Evolutionary conservation across 2,888 invertebrate genomes (phyloP), one percentile per base, ranked within the genome.

Genomic region (Diogma glabrata): DNA sequence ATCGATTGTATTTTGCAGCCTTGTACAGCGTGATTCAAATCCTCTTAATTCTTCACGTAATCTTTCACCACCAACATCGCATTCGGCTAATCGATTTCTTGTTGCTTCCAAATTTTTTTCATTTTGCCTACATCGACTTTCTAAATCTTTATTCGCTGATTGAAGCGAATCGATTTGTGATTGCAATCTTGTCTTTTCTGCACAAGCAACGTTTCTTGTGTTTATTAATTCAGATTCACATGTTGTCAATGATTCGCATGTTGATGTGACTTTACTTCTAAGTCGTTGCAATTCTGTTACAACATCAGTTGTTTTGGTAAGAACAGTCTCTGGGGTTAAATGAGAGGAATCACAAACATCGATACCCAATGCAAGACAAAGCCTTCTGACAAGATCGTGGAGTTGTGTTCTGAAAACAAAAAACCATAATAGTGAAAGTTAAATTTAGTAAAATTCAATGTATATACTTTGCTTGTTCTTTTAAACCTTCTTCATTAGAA

Each of bases 231-330:
- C 70, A 23, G 62, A 63, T 56, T 70, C 70, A 51, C 70, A 70
- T 20, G 62, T 64, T 36, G 65, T 64, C 43, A 75, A 58, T n/a
- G 73, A 68, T 57, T 67, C 75, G 61, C 65, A 71, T 54, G 66
- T 70, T 55, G 63, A 64, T 51, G 57, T 63, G 52, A 66, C 59
- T 65, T 75, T 81, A 20, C 76, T 76, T 58, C 82, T 78, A 10
- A 82, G 67, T 51, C 83, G 73, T 16, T 79, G 77, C 47, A 79
- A 74, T 60, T 84, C 88, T 64, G 86, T 83, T 19, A 87, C 82
- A 16, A 87, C 70, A 67, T 88, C 87, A 7, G 84, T 77, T 6
- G 85, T 83, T 66, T 86, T 84, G 52, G 82, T 81, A n/a, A 87
- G 75, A 5, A 87, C 74, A 55, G 79, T 76, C 61, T 87, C 87